Conservation (phyloP, 1,140 invertebrate genomes). For the Liolophura sinensis region DNA sequence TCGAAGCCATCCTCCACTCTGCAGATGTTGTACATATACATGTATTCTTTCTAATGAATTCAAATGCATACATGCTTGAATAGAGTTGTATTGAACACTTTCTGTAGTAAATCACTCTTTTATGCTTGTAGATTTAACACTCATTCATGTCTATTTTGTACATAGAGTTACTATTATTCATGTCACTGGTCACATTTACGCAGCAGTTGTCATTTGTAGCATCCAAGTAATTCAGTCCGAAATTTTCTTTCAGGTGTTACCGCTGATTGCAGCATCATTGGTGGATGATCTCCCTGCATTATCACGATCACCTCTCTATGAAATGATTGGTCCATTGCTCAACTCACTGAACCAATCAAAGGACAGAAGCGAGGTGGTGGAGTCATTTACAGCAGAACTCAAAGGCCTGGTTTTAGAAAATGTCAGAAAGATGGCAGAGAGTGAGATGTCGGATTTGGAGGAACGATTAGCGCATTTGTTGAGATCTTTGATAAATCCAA, state of each 20-base stretch:
- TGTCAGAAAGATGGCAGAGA: constrained; percentile 8
- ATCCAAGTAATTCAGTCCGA: neutral
- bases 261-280: constrained; percentile 41
- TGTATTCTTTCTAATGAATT: no score
- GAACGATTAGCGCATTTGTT: constrained; percentile 25
- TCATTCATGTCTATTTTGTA: neutral
- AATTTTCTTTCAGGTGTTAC: constrained; percentile 34
- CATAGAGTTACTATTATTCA: neutral
- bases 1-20: no score
- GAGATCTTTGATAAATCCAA: constrained; percentile 22
- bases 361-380: constrained; percentile 13
- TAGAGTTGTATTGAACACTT: no score
- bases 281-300: constrained; percentile 32
- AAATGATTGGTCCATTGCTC: constrained; percentile 26
- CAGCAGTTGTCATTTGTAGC: no score
- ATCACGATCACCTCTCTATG: constrained; percentile 35
- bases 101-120: neutral
- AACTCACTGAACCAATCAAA: constrained; percentile 11
- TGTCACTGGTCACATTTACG: neutral
- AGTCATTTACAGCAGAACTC: constrained; percentile 13
- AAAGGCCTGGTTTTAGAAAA: no score
- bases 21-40: no score
- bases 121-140: neutral
- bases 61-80: no score
- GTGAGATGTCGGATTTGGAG: constrained; percentile 16